phyloP scores from a whole-genome alignment of 92 coral and sea anemone species.

The Pocillopora meandrina region DNA sequence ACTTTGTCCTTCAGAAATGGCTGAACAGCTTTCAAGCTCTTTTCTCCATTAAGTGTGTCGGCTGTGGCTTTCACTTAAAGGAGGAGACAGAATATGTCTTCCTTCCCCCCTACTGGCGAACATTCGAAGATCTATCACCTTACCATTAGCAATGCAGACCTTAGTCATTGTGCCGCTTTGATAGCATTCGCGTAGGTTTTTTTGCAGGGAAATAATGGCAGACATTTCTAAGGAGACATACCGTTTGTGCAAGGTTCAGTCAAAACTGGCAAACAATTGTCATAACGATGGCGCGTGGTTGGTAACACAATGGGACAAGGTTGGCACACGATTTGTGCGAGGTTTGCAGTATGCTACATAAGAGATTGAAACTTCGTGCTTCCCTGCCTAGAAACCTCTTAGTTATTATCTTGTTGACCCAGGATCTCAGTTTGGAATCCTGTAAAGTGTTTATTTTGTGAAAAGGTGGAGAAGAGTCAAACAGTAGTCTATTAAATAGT shows the following conservation, averaged over 20 bases:
- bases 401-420: too few relatives aligned
- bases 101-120: conserved; percentile 91
- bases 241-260: not conserved
- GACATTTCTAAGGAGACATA: not conserved
- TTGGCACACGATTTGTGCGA: not conserved
- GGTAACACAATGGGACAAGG: not conserved
- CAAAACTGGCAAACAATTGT: not conserved
- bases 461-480: too few relatives aligned
- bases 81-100: conserved; percentile 73
- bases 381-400: too few relatives aligned
- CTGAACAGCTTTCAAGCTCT: conserved; percentile 79
- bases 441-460: too few relatives aligned
- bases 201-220: not conserved
- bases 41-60: conserved; percentile 82
- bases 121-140: conserved; percentile 68
- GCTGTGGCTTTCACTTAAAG: conserved; percentile 77
- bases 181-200: not conserved
- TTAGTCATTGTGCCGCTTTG: not conserved
- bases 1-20: conserved; percentile 76
- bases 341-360: not conserved
- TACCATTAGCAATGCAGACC: conserved; percentile 85
- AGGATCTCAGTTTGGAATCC: too few relatives aligned
- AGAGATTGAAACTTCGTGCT: too few relatives aligned
- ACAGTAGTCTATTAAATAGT: too few relatives aligned
- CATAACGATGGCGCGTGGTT: not conserved